These are phyloP conservation scores for Drosophila ustulata DNA, from an alignment of 2,888 invertebrate species.

Conservation along the genomic window DNA sequence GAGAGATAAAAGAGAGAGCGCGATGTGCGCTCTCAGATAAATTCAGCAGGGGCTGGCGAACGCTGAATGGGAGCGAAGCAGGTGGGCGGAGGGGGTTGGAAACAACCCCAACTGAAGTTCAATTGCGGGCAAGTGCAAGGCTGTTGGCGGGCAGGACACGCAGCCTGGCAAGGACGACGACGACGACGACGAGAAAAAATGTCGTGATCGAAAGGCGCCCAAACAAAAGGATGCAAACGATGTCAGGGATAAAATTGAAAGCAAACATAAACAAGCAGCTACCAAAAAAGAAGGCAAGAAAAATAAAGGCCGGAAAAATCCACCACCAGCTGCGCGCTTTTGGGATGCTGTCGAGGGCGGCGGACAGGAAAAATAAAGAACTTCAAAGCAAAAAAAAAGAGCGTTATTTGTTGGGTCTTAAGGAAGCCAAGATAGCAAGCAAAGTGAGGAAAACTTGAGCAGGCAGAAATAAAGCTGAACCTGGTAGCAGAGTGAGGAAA, in stretches of 20 bases:
- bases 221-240: slow-evolving; percentile 62
- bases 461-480: no score
- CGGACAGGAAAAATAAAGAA: slow-evolving; percentile 18
- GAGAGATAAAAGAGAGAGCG: not conserved
- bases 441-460: slow-evolving; percentile 4
- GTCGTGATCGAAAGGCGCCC: slow-evolving; percentile 51
- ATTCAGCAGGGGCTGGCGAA: slow-evolving; percentile 58
- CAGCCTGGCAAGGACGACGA: slow-evolving; percentile 51
- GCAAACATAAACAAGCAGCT: slow-evolving; percentile 59
- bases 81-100: slow-evolving; percentile 14
- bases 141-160: slow-evolving; percentile 47
- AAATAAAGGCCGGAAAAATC: slow-evolving; percentile 11
- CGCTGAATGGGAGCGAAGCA: slow-evolving; percentile 44
- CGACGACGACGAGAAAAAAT: not conserved
- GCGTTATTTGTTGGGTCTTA: slow-evolving; percentile 12
- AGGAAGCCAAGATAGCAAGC: not conserved
- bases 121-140: slow-evolving; percentile 77
- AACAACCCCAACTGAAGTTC: slow-evolving; percentile 72
- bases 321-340: slow-evolving; percentile 33
- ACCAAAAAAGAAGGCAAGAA: slow-evolving; percentile 1
- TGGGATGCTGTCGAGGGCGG: slow-evolving; percentile 8
- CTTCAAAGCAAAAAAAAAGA: slow-evolving; percentile 7
- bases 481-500: no score
- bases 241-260: slow-evolving; percentile 72
- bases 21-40: slow-evolving; percentile 58